Evolutionary conservation across 2,797 vertebrate species (phyloP).

Genomic region (Acrocephalus scirpaceus): DNA sequence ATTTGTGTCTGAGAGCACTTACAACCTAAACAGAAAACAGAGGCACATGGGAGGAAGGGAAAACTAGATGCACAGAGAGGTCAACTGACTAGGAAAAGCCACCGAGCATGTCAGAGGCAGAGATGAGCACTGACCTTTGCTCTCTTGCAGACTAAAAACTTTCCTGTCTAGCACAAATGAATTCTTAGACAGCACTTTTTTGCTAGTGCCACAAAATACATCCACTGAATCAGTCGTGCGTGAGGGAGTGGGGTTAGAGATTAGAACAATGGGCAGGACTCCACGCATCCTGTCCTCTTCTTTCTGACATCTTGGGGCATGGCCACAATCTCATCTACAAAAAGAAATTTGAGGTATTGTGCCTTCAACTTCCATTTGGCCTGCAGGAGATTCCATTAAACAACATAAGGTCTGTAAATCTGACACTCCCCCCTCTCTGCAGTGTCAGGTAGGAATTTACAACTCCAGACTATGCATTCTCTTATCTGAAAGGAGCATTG

Average conservation of each 20-base stretch:
- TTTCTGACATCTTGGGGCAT: background rate
- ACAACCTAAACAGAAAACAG: conserved; percentile 15
- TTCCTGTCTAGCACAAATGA: background rate
- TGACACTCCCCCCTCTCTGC: background rate
- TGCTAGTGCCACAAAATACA: background rate
- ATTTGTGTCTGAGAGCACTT: background rate
- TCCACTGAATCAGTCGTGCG: fast-evolving
- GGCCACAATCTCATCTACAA: background rate
- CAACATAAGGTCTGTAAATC: background rate
- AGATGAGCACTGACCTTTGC: conserved; percentile 5
- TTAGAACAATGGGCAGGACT: background rate
- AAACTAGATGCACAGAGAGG: conserved; percentile 23
- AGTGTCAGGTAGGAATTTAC: conserved; percentile 23
- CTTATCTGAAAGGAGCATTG: conserved; percentile 9
- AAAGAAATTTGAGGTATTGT: background rate
- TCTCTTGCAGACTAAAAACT: background rate
- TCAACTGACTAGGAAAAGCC: conserved; percentile 5
- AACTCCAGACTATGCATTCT: background rate
- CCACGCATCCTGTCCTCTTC: background rate
- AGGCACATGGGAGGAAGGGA: background rate
- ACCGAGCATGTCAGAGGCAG: background rate
- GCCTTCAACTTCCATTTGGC: background rate
- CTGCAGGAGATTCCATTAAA: background rate
- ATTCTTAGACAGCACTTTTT: background rate
- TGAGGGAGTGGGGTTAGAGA: background rate